A percentile compares a stretch with the other conserved stretches of the same genome.
Evolutionary conservation across 2,888 invertebrate species (phyloP).

Genomic region (Acheta domesticus): DNA sequence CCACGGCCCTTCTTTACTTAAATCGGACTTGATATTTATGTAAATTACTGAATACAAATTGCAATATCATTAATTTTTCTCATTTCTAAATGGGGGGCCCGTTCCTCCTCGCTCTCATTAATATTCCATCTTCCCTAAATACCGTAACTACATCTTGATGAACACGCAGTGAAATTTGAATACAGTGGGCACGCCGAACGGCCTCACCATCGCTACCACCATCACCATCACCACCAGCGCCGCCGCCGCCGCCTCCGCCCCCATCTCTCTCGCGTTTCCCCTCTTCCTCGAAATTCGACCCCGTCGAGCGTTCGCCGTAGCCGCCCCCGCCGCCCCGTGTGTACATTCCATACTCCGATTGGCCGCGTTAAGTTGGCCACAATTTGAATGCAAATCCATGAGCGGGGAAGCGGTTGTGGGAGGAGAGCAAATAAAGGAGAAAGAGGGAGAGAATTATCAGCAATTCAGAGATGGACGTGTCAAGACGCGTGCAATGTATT

Average conservation of each 20-base stretch:
- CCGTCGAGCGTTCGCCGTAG: not conserved
- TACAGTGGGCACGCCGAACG: not conserved
- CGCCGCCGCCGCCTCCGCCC: not conserved
- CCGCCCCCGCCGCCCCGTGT: not conserved
- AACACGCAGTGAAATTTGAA: not conserved
- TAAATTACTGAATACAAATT: slow-evolving; percentile 10
- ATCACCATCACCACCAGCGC: not conserved
- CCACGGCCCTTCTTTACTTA: not conserved
- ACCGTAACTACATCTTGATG: slow-evolving; percentile 9
- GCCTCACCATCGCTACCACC: not conserved
- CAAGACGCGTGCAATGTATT: too few relatives aligned
- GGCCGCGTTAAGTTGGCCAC: slow-evolving; percentile 1
- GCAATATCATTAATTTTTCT: slow-evolving; percentile 18
- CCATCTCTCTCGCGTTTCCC: too few relatives aligned
- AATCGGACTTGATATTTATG: slow-evolving; percentile 10
- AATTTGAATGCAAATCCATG: not conserved
- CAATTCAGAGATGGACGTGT: too few relatives aligned
- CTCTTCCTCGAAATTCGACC: not conserved
- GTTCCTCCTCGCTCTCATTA: not conserved
- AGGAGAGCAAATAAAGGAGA: not conserved
- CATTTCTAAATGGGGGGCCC: not conserved
- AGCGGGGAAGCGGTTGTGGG: not conserved
- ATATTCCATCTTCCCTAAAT: slow-evolving; percentile 18
- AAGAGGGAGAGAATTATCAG: not conserved
- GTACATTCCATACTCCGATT: not conserved